Conservation (phyloP, 1,140 invertebrate species). For the Drosophila miranda region DNA sequence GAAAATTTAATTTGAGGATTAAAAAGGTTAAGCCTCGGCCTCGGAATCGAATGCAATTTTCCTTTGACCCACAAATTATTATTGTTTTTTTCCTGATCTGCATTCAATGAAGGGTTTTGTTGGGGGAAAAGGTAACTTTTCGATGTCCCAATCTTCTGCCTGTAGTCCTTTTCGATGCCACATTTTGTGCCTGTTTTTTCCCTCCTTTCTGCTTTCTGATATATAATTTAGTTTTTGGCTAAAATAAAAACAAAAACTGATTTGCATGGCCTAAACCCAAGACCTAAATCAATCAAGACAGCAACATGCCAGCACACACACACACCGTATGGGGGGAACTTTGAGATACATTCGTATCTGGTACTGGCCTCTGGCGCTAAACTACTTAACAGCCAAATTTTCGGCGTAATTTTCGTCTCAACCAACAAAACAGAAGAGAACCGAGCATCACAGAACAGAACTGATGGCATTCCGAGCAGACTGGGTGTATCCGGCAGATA, state of each 20-base stretch:
- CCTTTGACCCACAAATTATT: no score
- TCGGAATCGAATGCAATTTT: no score
- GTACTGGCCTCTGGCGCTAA: slow-evolving; percentile 43
- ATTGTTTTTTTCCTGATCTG: no score
- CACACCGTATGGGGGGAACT: slow-evolving; percentile 19
- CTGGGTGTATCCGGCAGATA: slow-evolving; percentile 18
- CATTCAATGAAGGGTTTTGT: no score
- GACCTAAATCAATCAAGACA: slow-evolving; percentile 69
- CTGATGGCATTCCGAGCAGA: slow-evolving; percentile 58
- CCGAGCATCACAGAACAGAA: background rate
- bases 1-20: slow-evolving; percentile 26
- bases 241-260: slow-evolving; percentile 42
- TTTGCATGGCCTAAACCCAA: slow-evolving; percentile 39
- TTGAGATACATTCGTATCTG: slow-evolving; percentile 54
- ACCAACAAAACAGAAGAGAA: slow-evolving; percentile 21
- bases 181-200: no score
- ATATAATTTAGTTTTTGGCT: slow-evolving; percentile 49
- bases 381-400: slow-evolving; percentile 77
- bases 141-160: no score
- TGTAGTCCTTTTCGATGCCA: no score
- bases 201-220: background rate
- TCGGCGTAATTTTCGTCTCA: slow-evolving; percentile 75
- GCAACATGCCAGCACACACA: slow-evolving; percentile 21
- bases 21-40: slow-evolving; percentile 20
- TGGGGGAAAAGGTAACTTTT: no score